Evolutionary conservation across 2,113 vertebrate species (phyloP), one percentile per base, ranked within the genome.

Genomic region (Drymodes brunneopygia): DNA sequence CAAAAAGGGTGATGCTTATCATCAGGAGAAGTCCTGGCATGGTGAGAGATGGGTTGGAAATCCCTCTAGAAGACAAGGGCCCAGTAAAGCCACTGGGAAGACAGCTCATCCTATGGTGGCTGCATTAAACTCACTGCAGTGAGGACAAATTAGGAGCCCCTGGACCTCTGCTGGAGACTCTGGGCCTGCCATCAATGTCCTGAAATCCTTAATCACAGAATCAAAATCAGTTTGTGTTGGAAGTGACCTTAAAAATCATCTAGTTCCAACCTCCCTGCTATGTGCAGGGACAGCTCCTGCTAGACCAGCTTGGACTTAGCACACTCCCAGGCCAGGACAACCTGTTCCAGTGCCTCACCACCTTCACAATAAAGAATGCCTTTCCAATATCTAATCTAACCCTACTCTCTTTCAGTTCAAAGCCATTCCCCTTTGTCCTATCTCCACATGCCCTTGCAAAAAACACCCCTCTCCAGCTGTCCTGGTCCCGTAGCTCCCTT

Each of bases 91-190:
- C 2, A 0, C 42, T 40, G 45, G 7, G 17, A 72, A 75, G 44
- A 66, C 12, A 54, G 9, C 7, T 24, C 15, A 13, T 40, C 0
- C 0, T 36, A 9, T 9, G 1, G 21, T 44, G 60, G n/a, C 25
- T 60, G 20, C 35, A 20, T 4, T 45, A 21, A 88, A 51, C 15
- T 65, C 5, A 15, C 10, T 20, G 25, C 61, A 75, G 53, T 0
- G 9, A 78, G 31, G 42, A 65, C 38, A 42, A 61, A 54, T 5
- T 10, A 6, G 9, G 64, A 70, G 12, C 3, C 9, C 28, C 4
- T 4, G 24, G 24, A 70, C 5, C 33, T 72, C 36, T 73, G 62
- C n/a, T 86, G 77, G 33, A 69, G 29, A 44, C 6, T 66, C 36
- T 78, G n/a, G 19, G 13, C 18, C 29, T 70, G 9, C 24, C 35